A percentile compares a stretch with the other conserved stretches of the same genome.
These are phyloP conservation scores for Hucho hucho DNA, from an alignment of 2,113 vertebrate species.

Conservation along the genomic window DNA sequence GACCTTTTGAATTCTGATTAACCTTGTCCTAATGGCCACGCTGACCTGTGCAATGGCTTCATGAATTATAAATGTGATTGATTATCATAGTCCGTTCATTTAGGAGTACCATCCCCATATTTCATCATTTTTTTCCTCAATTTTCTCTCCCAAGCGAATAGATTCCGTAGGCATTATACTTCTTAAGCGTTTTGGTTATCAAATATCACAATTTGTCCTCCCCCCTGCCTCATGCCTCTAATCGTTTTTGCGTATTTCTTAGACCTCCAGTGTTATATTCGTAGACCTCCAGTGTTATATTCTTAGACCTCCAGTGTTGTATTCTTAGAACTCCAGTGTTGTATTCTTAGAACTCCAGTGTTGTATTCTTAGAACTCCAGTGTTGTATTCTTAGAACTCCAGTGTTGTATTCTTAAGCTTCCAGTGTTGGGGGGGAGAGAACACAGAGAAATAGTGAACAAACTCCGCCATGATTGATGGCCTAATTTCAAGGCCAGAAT, in stretches of 20 bases:
- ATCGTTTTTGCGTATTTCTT: constrained; percentile 42
- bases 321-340: too few relatives aligned
- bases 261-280: too few relatives aligned
- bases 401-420: constrained; percentile 47
- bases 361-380: too few relatives aligned
- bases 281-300: too few relatives aligned
- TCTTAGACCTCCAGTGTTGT: too few relatives aligned
- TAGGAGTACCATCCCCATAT: constrained; percentile 6
- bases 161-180: constrained; percentile 21
- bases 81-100: constrained; percentile 51
- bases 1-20: constrained; percentile 68
- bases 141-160: constrained; percentile 39
- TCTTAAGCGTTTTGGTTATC: constrained; percentile 48
- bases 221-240: constrained; percentile 2
- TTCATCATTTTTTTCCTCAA: constrained; percentile 7
- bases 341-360: too few relatives aligned
- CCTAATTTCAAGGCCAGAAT: constrained; percentile 94
- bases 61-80: constrained; percentile 69
- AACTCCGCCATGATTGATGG: constrained; percentile 96
- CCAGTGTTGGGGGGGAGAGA: constrained; percentile 37
- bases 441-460: constrained; percentile 83
- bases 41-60: constrained; percentile 60
- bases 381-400: too few relatives aligned
- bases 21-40: constrained; percentile 51
- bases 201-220: constrained; percentile 42